Conservation (phyloP, 2,113 vertebrate species). For the Psophia crepitans region DNA sequence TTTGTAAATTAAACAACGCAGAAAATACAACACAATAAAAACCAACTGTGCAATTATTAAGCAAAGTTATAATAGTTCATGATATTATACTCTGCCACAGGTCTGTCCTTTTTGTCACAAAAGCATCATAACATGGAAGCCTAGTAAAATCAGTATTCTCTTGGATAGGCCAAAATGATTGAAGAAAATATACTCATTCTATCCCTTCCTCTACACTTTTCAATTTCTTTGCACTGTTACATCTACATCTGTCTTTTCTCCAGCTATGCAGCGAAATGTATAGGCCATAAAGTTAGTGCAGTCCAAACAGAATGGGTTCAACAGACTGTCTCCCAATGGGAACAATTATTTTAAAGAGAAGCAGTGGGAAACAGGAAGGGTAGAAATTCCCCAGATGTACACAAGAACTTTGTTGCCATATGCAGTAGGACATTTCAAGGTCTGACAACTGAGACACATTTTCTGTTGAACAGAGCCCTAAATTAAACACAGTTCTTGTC, state of each 20-base stretch:
- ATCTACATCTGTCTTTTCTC: background rate
- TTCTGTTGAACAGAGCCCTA: background rate
- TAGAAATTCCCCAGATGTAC: background rate
- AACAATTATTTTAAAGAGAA: constrained; percentile 50
- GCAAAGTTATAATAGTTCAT: background rate
- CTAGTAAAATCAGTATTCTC: background rate
- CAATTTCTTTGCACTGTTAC: background rate
- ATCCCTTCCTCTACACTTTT: background rate
- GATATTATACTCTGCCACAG: background rate
- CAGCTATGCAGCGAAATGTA: background rate
- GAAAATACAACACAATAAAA: background rate
- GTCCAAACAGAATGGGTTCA: background rate
- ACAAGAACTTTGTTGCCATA: background rate
- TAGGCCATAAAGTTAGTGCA: background rate
- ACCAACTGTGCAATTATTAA: background rate
- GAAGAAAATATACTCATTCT: background rate
- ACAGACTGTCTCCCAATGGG: background rate
- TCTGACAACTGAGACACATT: background rate
- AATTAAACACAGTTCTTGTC: background rate
- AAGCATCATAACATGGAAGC: background rate
- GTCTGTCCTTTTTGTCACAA: background rate
- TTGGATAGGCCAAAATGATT: background rate
- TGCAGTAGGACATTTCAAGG: background rate
- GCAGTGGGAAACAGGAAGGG: background rate
- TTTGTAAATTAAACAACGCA: background rate